Conservation (phyloP, 2,797 vertebrate genomes). For the Phalloptychus januarius region DNA sequence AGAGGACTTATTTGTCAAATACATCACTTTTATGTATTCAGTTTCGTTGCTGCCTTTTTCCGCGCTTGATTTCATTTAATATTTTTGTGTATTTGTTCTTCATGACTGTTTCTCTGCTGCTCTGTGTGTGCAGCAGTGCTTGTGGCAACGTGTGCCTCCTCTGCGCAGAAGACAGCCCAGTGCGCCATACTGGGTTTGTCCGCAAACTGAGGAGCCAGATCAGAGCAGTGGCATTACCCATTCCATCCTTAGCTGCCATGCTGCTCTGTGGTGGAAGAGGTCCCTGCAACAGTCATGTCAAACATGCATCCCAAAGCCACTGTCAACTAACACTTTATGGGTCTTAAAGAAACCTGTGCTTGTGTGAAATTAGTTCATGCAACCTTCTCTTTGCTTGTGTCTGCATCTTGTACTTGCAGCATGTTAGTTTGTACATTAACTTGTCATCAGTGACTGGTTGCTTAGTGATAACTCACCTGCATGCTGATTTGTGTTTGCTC, state of each 20-base stretch:
- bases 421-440: background rate
- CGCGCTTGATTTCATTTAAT: background rate
- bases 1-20: background rate
- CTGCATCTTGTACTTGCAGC: background rate
- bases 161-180: constrained; percentile 47
- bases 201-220: constrained; percentile 63
- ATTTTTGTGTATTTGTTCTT: background rate
- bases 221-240: constrained; percentile 70
- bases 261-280: constrained; percentile 72
- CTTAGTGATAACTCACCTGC: background rate
- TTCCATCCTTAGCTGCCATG: constrained; percentile 65
- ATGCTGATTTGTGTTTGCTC: constrained; percentile 6
- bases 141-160: constrained; percentile 31
- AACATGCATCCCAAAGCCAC: background rate
- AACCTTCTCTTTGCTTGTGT: background rate
- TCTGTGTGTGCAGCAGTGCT: no score
- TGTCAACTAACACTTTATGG: background rate
- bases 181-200: constrained; percentile 58
- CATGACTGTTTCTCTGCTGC: background rate
- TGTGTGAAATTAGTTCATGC: background rate
- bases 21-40: background rate
- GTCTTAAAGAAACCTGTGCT: background rate
- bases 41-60: background rate
- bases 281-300: constrained; percentile 64
- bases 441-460: background rate